Evolutionary conservation across 2,888 invertebrate genomes (phyloP), one percentile per base, ranked within the genome.

Genomic region (Polydrusus cervinus): DNA sequence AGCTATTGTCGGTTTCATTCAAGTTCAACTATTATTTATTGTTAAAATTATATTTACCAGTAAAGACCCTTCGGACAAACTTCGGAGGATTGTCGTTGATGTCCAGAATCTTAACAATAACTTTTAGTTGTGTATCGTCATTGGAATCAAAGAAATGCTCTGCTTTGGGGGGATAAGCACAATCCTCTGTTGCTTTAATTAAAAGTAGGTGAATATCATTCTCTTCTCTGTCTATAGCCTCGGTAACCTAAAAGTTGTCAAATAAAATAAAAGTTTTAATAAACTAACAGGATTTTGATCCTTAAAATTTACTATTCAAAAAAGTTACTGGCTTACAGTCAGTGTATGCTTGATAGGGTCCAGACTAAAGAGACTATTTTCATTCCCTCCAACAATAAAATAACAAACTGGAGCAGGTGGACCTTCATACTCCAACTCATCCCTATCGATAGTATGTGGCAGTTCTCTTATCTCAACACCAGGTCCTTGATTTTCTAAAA

Each of bases 21-120:
- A n/a, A n/a, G n/a, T n/a, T n/a, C n/a, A n/a, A n/a, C n/a, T n/a
- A n/a, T n/a, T n/a, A 34, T 34, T 34, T 34, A 34, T 34, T 7
- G 3, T n/a, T 3, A 14, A 3, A 16, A n/a, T 45, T 49, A 0
- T 55, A 34, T 38, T 64, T 40, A 76, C 77, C 97, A 0, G 97
- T 97, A 84, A 98, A 97, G 76, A 96, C 91, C 79, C 92, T 90
- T 75, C 92, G 93, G 3, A 91, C 88, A 84, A 98, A 98, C 82
- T 89, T 90, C 0, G 98, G 98, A 0, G 95, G 90, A 86, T 98
- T 97, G 83, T 98, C 98, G 83, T 98, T 98, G 1, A 96, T 91
- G 83, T 98, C 98, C 53, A 90, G 87, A 0, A 98, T 93, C 70
- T 89, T 89, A 0, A 97, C 88, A 10, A 91, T 85, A 0, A 96